Evolutionary conservation across 1,140 invertebrate genomes (phyloP).

Genomic region (Ceratosolen solmsi): DNA sequence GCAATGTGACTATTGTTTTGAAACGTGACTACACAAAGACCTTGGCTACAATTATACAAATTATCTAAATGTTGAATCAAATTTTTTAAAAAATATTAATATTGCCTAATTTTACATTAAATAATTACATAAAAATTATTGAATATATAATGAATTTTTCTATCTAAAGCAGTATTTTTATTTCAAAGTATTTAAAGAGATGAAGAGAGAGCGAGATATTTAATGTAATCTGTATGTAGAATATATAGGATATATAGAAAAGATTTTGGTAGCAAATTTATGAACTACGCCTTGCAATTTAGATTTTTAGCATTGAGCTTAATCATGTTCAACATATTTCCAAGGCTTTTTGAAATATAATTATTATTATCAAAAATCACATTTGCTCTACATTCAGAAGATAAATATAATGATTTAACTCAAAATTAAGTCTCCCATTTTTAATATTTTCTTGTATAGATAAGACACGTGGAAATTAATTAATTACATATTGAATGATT

Average conservation of each 20-base stretch:
- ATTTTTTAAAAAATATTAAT: neutral
- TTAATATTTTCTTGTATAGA: neutral
- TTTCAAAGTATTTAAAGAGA: too few relatives aligned
- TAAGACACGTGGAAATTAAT: neutral
- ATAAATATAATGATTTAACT: neutral
- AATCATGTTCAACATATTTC: conserved; percentile 1
- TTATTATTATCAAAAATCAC: conserved; percentile 25
- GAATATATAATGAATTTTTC: neutral
- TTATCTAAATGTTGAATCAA: neutral
- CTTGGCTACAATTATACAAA: neutral
- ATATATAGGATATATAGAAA: neutral
- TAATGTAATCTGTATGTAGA: too few relatives aligned
- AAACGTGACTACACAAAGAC: neutral
- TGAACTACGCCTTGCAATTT: conserved; percentile 25
- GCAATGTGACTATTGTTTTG: neutral
- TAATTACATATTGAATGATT: neutral
- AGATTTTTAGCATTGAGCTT: conserved; percentile 29
- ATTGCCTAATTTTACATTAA: neutral
- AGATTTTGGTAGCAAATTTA: conserved; percentile 41
- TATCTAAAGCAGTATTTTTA: neutral
- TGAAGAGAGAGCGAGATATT: too few relatives aligned
- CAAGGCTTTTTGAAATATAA: conserved; percentile 13
- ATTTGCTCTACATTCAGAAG: conserved; percentile 12
- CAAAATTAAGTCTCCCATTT: neutral
- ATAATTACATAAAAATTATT: neutral